Percentiles rank a stretch among this genome's conserved stretches.
These are phyloP conservation scores for Andrena flavipes DNA, from an alignment of 2,888 invertebrate genomes.

Conservation along the genomic window DNA sequence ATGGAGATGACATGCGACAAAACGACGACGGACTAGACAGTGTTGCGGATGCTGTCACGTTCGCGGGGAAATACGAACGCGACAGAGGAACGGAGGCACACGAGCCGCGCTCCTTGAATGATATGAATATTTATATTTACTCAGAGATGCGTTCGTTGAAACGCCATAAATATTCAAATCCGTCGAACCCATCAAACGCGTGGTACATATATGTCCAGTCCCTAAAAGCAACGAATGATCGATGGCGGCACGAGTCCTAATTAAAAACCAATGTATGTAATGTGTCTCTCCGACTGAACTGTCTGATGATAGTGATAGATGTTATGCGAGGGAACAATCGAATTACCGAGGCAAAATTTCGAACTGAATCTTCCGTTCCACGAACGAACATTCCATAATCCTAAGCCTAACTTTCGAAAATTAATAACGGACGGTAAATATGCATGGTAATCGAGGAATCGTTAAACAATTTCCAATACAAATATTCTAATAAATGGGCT, in stretches of 20 bases:
- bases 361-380: background rate
- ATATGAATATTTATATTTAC: constrained; percentile 57
- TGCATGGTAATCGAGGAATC: too few species aligned
- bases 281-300: background rate
- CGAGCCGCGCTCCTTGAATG: constrained; percentile 28
- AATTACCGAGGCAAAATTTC: background rate
- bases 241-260: constrained; percentile 18
- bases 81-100: constrained; percentile 6
- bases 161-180: constrained; percentile 50
- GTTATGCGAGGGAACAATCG: background rate
- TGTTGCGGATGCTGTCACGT: background rate
- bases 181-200: constrained; percentile 15
- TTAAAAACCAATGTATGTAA: constrained; percentile 37
- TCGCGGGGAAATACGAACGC: constrained; percentile 6
- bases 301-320: background rate
- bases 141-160: constrained; percentile 27
- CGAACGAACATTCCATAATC: background rate
- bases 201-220: constrained; percentile 21
- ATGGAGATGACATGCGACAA: background rate
- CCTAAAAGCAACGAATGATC: constrained; percentile 37
- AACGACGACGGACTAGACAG: background rate
- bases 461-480: too few species aligned
- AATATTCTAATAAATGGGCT: too few species aligned
- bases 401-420: too few species aligned
- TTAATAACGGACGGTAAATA: too few species aligned